These are phyloP conservation scores for Andrena trimmerana DNA, from an alignment of 2,888 invertebrate species.

Conservation along the genomic window DNA sequence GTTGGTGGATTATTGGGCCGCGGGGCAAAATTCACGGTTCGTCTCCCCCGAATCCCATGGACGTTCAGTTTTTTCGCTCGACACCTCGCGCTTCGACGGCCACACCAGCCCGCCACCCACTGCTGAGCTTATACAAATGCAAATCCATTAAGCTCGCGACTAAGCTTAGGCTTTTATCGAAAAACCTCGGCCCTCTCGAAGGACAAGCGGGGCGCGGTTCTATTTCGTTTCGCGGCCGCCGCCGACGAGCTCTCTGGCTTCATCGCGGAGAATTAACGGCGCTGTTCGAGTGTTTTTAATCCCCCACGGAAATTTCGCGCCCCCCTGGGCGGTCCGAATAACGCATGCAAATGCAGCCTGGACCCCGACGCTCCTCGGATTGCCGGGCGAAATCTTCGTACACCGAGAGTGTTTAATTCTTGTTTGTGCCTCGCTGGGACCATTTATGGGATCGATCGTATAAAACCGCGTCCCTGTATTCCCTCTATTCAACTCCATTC, in stretches of 20 bases:
- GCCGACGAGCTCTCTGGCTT: slow-evolving; percentile 34
- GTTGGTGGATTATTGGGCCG: slow-evolving; percentile 54
- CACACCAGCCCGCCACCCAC: slow-evolving; percentile 27
- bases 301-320: slow-evolving; percentile 46
- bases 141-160: slow-evolving; percentile 72
- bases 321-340: slow-evolving; percentile 15
- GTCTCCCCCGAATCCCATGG: slow-evolving; percentile 50
- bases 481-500: neutral
- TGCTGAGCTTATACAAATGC: slow-evolving; percentile 70
- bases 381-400: slow-evolving; percentile 18
- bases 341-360: slow-evolving; percentile 54
- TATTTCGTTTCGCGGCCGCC: slow-evolving; percentile 50
- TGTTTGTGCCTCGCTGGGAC: neutral
- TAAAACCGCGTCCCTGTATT: neutral
- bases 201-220: slow-evolving; percentile 35
- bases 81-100: slow-evolving; percentile 58
- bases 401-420: slow-evolving; percentile 27
- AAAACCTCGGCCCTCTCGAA: slow-evolving; percentile 61
- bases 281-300: slow-evolving; percentile 61
- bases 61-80: slow-evolving; percentile 68
- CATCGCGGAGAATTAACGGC: slow-evolving; percentile 58
- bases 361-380: slow-evolving; percentile 21
- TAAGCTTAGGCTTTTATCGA: slow-evolving; percentile 72
- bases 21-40: slow-evolving; percentile 64
- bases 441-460: slow-evolving; percentile 17